Conservation (phyloP, 2,113 vertebrate genomes). For the Calidris pygmaea region DNA sequence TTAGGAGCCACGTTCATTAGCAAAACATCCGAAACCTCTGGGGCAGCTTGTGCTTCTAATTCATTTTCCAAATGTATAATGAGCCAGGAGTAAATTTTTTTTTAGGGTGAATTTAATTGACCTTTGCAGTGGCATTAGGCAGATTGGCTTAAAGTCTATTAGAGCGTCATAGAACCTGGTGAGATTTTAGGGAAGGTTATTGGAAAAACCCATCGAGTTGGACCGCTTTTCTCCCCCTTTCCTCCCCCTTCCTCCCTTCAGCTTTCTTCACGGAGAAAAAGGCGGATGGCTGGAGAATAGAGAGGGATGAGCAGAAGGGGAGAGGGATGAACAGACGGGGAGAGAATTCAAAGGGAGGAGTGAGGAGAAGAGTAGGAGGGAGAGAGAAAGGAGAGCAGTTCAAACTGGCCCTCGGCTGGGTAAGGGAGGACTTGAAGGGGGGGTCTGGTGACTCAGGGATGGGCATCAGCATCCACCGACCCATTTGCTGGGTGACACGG, state of each 20-base stretch:
- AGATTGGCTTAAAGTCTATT: conserved; percentile 80
- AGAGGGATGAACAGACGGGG: conserved; percentile 26
- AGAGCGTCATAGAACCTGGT: conserved; percentile 74
- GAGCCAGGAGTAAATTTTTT: conserved; percentile 77
- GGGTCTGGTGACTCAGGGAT: not conserved
- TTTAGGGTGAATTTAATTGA: conserved; percentile 87
- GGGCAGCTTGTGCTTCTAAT: conserved; percentile 79
- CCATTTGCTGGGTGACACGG: not conserved
- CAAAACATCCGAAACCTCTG: conserved; percentile 79
- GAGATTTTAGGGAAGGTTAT: conserved; percentile 74
- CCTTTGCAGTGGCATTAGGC: conserved; percentile 81
- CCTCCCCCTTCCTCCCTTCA: not conserved
- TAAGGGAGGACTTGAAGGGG: not conserved
- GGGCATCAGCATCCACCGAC: not conserved
- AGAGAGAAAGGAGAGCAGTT: not conserved
- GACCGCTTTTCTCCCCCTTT: not conserved
- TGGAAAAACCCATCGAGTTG: conserved; percentile 56
- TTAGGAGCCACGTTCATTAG: conserved; percentile 77
- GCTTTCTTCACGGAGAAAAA: conserved; percentile 31
- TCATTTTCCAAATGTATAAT: conserved; percentile 82
- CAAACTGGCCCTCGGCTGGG: not conserved
- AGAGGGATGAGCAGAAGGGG: conserved; percentile 58
- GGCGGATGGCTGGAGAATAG: conserved; percentile 46
- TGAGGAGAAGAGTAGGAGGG: not conserved
- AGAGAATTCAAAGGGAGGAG: conserved; percentile 21